A percentile compares a stretch with the other conserved stretches of the same genome.
Evolutionary conservation across 23 tunicate genomes (phyloP).

Genomic region (Botrylloides violaceus): DNA sequence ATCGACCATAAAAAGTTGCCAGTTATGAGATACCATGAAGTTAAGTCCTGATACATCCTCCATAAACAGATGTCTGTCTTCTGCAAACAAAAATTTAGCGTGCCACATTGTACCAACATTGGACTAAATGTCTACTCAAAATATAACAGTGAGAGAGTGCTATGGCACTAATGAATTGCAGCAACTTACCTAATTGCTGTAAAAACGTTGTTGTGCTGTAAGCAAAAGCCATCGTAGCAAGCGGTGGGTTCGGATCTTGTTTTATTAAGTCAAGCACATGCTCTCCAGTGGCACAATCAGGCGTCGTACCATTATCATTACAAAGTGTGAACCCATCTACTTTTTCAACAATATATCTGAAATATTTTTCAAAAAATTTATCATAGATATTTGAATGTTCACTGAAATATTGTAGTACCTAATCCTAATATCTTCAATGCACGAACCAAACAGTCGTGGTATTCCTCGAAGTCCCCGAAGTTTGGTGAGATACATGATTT

Average conservation of each 20-base stretch:
- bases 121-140: no score
- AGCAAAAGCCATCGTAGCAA: slow-evolving; percentile 56
- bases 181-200: slow-evolving; percentile 40
- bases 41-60: slow-evolving; percentile 86
- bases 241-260: slow-evolving; percentile 32
- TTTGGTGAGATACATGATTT: slow-evolving; percentile 45
- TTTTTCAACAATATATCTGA: slow-evolving; percentile 76
- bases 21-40: slow-evolving; percentile 55
- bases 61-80: slow-evolving; percentile 65
- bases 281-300: slow-evolving; percentile 39
- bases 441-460: slow-evolving; percentile 64
- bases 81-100: slow-evolving; percentile 24
- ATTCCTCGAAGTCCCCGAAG: slow-evolving; percentile 66
- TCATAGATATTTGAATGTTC: neutral
- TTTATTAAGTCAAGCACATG: slow-evolving; percentile 28
- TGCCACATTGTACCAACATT: neutral
- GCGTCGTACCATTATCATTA: slow-evolving; percentile 80
- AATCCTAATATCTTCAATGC: slow-evolving; percentile 32
- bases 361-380: neutral
- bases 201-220: slow-evolving; percentile 41
- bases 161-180: no score
- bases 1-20: slow-evolving; percentile 62
- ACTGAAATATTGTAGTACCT: slow-evolving; percentile 24
- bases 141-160: no score
- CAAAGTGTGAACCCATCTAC: slow-evolving; percentile 61